phyloP scores from a whole-genome alignment of 2,113 vertebrate species.

The Ellobius talpinus region DNA sequence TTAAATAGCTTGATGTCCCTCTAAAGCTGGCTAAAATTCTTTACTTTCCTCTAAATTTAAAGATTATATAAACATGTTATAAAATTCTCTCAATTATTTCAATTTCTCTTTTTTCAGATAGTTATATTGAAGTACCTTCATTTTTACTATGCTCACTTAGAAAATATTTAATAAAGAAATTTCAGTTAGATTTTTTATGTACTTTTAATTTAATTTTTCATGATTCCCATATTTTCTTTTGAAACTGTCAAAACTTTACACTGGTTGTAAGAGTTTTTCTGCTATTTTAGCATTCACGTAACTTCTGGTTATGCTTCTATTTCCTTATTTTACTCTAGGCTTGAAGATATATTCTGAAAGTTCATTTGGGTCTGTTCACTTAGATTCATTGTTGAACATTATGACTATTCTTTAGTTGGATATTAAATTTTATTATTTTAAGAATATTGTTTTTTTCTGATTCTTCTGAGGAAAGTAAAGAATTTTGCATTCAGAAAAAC shows the following conservation, averaged over 20 bases:
- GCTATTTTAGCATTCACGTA: background rate
- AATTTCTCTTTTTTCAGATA: background rate
- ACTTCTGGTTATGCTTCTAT: background rate
- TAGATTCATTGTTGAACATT: background rate
- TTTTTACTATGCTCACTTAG: background rate
- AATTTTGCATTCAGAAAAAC: background rate
- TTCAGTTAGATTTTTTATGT: background rate
- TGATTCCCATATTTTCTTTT: background rate
- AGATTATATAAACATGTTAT: background rate
- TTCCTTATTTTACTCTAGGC: background rate
- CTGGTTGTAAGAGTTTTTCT: background rate
- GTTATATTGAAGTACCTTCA: background rate
- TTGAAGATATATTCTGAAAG: background rate
- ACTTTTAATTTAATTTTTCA: background rate
- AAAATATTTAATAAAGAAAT: background rate
- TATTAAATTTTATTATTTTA: background rate
- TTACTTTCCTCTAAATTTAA: background rate
- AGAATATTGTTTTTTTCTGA: background rate
- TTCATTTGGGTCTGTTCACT: background rate
- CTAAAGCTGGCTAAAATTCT: background rate
- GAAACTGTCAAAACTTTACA: background rate
- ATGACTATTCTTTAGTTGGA: background rate
- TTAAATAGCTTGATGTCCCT: background rate
- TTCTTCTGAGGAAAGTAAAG: background rate
- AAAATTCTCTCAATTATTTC: background rate